Evolutionary conservation across 2,797 vertebrate genomes (phyloP), one percentile per base, ranked within the genome.

Genomic region (Myotis vivesi): DNA sequence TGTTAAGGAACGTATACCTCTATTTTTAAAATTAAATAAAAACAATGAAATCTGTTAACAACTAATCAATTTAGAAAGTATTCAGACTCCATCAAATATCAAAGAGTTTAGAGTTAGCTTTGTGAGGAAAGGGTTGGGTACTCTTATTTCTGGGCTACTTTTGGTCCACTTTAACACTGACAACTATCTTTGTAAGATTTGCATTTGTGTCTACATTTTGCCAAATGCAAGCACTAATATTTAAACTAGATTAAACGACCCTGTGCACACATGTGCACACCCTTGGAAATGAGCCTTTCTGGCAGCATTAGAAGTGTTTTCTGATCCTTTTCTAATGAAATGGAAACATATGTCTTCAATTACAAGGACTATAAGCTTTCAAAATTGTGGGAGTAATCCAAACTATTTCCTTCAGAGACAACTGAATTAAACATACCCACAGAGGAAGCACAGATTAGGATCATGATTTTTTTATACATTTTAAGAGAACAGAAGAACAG

Each of bases 311-410:
- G 15, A 81, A 97, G 53, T 91, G 41, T 38, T 90, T 87, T 87
- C 86, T 92, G 19, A 90, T 95, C 33, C 57, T 94, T 87, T 89
- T 95, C 80, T 71, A 94, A 92, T 92, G 81, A 88, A 94, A 82
- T 62, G 12, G 88, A 93, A 96, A 71, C 53, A 91, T 62, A 81
- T 79, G 57, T 72, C 53, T 93, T 82, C 64, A 92, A 73, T 96
- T 93, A 82, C 59, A 33, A 87, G 72, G 46, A 75, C 51, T 94
- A 66, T 87, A 96, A 68, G 25, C 73, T 94, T 92, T 95, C 72
- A 90, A 81, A 92, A 82, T 38, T 90, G 41, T 85, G 62, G 69
- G 62, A 93, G 36, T 85, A 92, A 90, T 86, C n/a, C 76, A 96
- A 80, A 72, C 28, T 66, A 28, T 49, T 95, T 92, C 87, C 77